A percentile compares a stretch with the other conserved stretches of the same genome.
Conservation (phyloP, 2,888 invertebrate genomes). For the Syrista parreyssii region DNA sequence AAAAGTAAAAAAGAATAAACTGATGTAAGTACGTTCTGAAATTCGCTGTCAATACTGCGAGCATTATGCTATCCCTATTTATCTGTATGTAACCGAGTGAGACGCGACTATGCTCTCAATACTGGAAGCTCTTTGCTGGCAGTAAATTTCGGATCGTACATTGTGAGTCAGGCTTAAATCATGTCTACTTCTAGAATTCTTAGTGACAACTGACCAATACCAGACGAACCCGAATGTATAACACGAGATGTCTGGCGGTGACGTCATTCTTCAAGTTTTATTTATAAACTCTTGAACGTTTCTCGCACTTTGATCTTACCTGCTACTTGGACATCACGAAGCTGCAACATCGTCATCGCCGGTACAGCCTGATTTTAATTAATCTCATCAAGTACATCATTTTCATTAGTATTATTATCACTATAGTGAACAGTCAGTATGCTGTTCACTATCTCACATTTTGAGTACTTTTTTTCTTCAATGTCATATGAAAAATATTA, state of each 20-base stretch:
- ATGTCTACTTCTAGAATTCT: neutral
- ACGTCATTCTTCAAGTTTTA: conserved; percentile 39
- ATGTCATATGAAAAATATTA: neutral
- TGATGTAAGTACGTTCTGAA: no score
- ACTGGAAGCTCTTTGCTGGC: no score
- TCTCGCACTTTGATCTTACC: conserved; percentile 42
- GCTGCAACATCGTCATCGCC: conserved; percentile 7
- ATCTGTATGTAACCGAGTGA: neutral
- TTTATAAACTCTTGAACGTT: conserved; percentile 40
- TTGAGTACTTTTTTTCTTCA: neutral
- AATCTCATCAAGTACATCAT: neutral
- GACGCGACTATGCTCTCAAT: neutral
- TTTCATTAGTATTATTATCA: neutral
- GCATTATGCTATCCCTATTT: no score
- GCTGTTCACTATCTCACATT: neutral
- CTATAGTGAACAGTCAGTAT: neutral
- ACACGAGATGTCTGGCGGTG: conserved; percentile 12
- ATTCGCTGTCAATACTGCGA: no score
- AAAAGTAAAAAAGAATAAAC: neutral
- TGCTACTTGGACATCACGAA: conserved; percentile 18
- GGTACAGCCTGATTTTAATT: conserved; percentile 7
- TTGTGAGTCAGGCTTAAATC: neutral
- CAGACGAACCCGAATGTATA: neutral
- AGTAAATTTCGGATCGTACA: no score
- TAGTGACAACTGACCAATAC: neutral